Evolutionary conservation across 2,888 invertebrate genomes (phyloP).

Genomic region (Matsumyia berberina): DNA sequence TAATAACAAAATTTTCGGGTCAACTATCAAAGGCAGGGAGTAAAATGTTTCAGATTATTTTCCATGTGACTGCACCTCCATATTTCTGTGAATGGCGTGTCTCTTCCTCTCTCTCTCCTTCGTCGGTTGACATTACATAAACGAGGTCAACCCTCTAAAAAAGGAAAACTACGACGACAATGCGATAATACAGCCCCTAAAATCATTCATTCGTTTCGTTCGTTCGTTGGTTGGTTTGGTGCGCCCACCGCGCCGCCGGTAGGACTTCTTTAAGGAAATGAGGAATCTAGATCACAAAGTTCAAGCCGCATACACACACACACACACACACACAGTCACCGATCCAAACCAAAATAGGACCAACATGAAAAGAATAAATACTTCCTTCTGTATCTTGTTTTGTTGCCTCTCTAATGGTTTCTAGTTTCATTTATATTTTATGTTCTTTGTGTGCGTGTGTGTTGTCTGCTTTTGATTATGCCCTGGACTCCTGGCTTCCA

Average conservation of each 20-base stretch:
- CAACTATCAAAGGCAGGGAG: slow-evolving; percentile 66
- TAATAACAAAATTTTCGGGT: slow-evolving; percentile 64
- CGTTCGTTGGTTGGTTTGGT: not conserved
- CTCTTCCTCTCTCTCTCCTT: slow-evolving; percentile 24
- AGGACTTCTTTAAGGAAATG: slow-evolving; percentile 63
- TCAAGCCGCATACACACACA: slow-evolving; percentile 34
- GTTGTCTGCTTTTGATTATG: slow-evolving; percentile 71
- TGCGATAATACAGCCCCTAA: slow-evolving; percentile 47
- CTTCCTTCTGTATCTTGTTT: slow-evolving; percentile 24
- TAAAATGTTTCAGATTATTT: slow-evolving; percentile 67
- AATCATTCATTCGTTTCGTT: slow-evolving; percentile 32
- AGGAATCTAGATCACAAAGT: slow-evolving; percentile 71
- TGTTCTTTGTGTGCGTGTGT: slow-evolving; percentile 24
- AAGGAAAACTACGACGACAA: slow-evolving; percentile 49
- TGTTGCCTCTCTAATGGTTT: slow-evolving; percentile 49
- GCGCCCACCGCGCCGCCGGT: too few relatives aligned
- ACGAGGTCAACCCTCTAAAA: slow-evolving; percentile 70
- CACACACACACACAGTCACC: slow-evolving; percentile 14
- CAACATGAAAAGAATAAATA: slow-evolving; percentile 67
- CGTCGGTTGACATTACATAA: slow-evolving; percentile 67
- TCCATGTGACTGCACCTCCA: slow-evolving; percentile 64
- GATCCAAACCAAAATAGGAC: slow-evolving; percentile 45
- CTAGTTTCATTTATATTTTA: slow-evolving; percentile 65
- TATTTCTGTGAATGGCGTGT: slow-evolving; percentile 50
- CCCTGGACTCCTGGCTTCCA: slow-evolving; percentile 54